Evolutionary conservation across 2,888 invertebrate genomes (phyloP), one percentile per base, ranked within the genome.

Genomic region (Cancer borealis): DNA sequence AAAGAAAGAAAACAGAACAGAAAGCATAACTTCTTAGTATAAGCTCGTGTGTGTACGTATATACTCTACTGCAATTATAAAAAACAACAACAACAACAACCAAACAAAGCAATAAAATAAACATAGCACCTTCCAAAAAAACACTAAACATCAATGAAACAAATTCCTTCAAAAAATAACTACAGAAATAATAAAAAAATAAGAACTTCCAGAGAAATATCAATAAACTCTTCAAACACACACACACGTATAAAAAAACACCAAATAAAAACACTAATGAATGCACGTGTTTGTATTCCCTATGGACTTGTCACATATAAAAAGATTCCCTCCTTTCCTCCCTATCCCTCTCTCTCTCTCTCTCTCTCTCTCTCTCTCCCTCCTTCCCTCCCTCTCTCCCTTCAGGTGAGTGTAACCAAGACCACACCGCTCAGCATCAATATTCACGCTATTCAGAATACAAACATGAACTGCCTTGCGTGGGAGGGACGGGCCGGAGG

Each of bases 371-470:
- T 66, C 66, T 66, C 66, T 21, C n/a, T n/a, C n/a, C n/a, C 66
- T 66, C 66, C n/a, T 21, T n/a, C 66, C n/a, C 66, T n/a, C 66
- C n/a, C 66, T 66, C 66, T 21, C n/a, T n/a, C 66, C 66, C 66
- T 66, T n/a, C 66, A 66, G n/a, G 66, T 66, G 66, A 66, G 21
- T 3, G n/a, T n/a, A 21, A 66, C 66, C 66, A n/a, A 66, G 66
- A 66, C 17, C 21, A 17, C n/a, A 66, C 66, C 66, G 66, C 66
- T n/a, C 6, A n/a, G n/a, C 66, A 66, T 66, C 66, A 66, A 66
- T 66, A 66, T 66, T 66, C 66, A 66, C 66, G n/a, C 66, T n/a
- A 21, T n/a, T 66, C 66, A n/a, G 66, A 66, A 66, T 66, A 66
- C 66, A 66, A 66, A 66, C n/a, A 66, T 66, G 66, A 66, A 21